Conservation (phyloP, 2,113 vertebrate species). For the Meles meles region DNA sequence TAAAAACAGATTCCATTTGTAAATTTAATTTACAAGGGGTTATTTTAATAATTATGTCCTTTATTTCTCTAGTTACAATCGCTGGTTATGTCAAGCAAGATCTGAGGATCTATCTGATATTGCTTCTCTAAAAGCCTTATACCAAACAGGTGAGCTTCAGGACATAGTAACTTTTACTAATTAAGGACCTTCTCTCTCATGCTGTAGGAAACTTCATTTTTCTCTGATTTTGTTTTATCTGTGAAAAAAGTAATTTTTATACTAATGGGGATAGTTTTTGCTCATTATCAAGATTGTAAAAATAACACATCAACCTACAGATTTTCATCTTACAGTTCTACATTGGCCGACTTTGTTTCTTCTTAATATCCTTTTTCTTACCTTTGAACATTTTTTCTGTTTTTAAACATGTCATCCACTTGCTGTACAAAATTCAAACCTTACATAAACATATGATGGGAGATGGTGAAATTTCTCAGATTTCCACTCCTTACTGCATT, state of each 20-base stretch:
- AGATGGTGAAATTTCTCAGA: neutral
- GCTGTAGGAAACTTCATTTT: neutral
- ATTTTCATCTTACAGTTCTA: neutral
- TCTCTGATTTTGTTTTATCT: neutral
- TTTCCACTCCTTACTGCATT: neutral
- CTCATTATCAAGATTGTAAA: neutral
- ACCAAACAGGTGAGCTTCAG: conserved; percentile 92
- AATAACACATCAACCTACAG: neutral
- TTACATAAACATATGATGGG: neutral
- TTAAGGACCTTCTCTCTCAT: neutral
- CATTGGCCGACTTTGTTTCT: neutral
- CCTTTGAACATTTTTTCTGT: neutral
- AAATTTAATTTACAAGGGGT: neutral
- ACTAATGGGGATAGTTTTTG: neutral
- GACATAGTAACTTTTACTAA: neutral
- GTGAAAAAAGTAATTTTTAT: neutral
- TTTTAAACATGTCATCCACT: neutral
- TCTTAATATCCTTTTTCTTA: neutral
- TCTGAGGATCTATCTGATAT: conserved; percentile 97
- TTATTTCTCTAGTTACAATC: conserved; percentile 90
- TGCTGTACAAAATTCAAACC: neutral
- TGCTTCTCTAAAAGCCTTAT: conserved; percentile 96
- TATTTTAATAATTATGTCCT: neutral
- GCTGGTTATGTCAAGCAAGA: conserved; percentile 96
- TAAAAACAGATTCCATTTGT: neutral